phyloP scores from a whole-genome alignment of 2,797 vertebrate genomes.

The Danio aesculapii region DNA sequence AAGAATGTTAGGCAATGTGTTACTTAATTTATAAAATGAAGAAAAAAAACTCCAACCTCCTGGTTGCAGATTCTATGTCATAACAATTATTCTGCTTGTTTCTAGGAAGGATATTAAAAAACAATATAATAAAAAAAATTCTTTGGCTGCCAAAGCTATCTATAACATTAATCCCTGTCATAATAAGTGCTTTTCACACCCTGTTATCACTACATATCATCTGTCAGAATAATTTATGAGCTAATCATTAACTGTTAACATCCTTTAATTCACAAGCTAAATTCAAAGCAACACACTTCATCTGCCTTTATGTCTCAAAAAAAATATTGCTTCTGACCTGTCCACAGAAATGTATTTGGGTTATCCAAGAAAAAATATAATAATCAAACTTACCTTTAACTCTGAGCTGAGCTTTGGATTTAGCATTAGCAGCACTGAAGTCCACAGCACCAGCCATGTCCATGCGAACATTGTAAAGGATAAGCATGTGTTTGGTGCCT shows the following conservation, averaged over 20 bases:
- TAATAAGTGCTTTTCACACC: slow-evolving; percentile 61
- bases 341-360: neutral
- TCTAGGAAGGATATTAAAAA: neutral
- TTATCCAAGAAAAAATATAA: slow-evolving; percentile 1
- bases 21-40: slow-evolving; percentile 63
- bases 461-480: slow-evolving; percentile 88
- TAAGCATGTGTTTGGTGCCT: slow-evolving; percentile 86
- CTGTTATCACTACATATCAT: slow-evolving; percentile 51
- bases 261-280: neutral
- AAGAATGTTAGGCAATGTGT: slow-evolving; percentile 70
- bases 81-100: slow-evolving; percentile 53
- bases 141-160: slow-evolving; percentile 50
- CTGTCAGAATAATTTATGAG: slow-evolving; percentile 36
- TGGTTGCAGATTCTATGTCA: slow-evolving; percentile 58
- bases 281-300: neutral
- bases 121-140: neutral
- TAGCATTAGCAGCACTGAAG: slow-evolving; percentile 95
- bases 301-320: neutral
- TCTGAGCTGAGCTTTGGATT: slow-evolving; percentile 92
- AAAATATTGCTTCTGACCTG: neutral
- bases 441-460: slow-evolving; percentile 92
- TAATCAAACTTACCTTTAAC: slow-evolving; percentile 88
- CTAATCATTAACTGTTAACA: slow-evolving; percentile 22
- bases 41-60: slow-evolving; percentile 60
- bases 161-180: slow-evolving; percentile 62